Base-by-base conservation (phyloP, 2,797 vertebrate species). In the Cephalopachus bancanus region DNA sequence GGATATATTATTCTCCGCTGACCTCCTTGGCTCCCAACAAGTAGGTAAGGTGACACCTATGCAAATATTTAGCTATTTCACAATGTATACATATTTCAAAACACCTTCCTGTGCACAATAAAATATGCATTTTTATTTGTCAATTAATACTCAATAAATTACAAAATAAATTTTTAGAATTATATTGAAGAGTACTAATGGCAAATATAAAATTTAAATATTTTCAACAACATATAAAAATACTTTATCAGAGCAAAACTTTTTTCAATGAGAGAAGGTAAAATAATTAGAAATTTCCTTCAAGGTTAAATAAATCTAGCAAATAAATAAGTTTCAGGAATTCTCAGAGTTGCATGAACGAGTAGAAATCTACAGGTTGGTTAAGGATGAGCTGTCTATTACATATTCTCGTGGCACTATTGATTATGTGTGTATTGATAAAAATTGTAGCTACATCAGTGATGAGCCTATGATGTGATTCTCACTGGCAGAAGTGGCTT, bases 381-480 rank as follows among this genome's bases (percentile, higher is more conserved):
- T 7, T 37, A 2, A 20, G 26, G 49, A 86, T 53, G 55, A 24
- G 14, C 3, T 14, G 15, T 33, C 94, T 74, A 91, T 80, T 24
- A 67, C 97, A 84, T 97, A 93, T 97, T 96, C 15, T 97, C 69
- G 76, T 94, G 97, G 72, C 81, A 96, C 67, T 93, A 90, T 65
- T 95, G 62, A 72, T 91, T 95, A 44, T 86, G 14, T 90, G 71
- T 96, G 89, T 96, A 97, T 97, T 92, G 89, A 98, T 97, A 97
- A 98, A 98, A 98, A 98, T 93, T 95, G 95, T 16, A 30, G 89
- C 37, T 97, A 74, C 79, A 91, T 92, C 93, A 97, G 62, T 88
- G 94, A 98, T 94, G 89, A 83, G 53, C 95, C 71, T 96, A 72
- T 57, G 33, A 65, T 98, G 69, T 97, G 97, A 98, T 74, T 12